phyloP scores from a whole-genome alignment of 2,113 vertebrate genomes.

The Apteryx mantelli region DNA sequence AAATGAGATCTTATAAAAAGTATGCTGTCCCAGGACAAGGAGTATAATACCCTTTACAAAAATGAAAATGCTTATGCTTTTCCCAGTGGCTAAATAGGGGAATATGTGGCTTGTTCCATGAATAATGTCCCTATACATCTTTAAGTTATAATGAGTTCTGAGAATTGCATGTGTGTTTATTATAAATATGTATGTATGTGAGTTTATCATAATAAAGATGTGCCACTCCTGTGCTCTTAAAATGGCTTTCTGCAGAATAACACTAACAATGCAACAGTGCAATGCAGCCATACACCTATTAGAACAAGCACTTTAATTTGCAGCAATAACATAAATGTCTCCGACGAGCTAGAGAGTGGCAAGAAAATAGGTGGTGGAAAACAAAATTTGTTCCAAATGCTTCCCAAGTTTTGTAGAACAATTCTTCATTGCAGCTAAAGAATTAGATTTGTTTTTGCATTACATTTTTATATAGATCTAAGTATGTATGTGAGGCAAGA shows the following conservation, averaged over 20 bases:
- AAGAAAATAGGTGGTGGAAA: background rate
- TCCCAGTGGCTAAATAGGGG: background rate
- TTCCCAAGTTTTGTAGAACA: background rate
- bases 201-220: background rate
- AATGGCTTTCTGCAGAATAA: background rate
- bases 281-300: background rate
- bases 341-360: background rate
- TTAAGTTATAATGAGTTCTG: background rate
- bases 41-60: background rate
- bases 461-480: background rate
- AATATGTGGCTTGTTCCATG: background rate
- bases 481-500: background rate
- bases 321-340: background rate
- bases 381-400: background rate
- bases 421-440: background rate
- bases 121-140: background rate
- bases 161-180: background rate
- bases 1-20: background rate
- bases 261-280: background rate
- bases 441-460: background rate
- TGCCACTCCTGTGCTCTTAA: background rate
- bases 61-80: background rate
- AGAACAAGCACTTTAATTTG: background rate
- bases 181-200: too few species aligned
- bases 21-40: rapidly evolving